Conservation (phyloP, 1,140 invertebrate genomes). For the Mya arenaria region DNA sequence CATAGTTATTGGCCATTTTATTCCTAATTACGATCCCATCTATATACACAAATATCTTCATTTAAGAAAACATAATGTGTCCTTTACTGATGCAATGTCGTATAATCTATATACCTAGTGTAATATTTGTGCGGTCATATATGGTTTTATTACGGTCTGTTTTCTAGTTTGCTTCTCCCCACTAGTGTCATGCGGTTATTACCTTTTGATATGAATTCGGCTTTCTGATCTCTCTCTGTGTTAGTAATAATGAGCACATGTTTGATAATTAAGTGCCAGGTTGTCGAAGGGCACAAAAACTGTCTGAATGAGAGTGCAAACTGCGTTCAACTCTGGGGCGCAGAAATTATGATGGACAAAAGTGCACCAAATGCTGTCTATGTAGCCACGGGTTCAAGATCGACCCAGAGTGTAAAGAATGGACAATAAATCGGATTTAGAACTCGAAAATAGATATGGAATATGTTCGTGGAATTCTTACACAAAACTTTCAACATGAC, state of each 20-base stretch:
- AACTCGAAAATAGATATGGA: conserved; percentile 32
- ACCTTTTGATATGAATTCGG: too few relatives aligned
- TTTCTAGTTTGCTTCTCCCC: too few relatives aligned
- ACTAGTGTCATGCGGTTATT: too few relatives aligned
- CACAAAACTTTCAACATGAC: neutral
- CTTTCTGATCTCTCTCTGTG: too few relatives aligned
- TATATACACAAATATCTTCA: too few relatives aligned
- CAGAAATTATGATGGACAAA: conserved; percentile 38
- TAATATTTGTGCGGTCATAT: too few relatives aligned
- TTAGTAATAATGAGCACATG: neutral
- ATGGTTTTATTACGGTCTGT: too few relatives aligned
- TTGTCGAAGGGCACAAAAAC: conserved; percentile 6
- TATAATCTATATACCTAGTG: too few relatives aligned
- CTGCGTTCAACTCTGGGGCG: conserved; percentile 41
- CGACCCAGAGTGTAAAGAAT: conserved; percentile 44
- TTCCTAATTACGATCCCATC: too few relatives aligned
- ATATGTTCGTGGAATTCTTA: conserved; percentile 15
- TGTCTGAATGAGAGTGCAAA: conserved; percentile 43
- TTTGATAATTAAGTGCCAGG: neutral
- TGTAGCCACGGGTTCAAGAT: conserved; percentile 45
- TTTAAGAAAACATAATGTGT: too few relatives aligned
- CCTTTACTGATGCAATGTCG: too few relatives aligned
- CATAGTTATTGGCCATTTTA: too few relatives aligned
- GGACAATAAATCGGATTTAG: conserved; percentile 8
- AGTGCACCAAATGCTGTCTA: conserved; percentile 51